Conservation (phyloP, 1,140 invertebrate genomes). For the Zophobas morio region DNA sequence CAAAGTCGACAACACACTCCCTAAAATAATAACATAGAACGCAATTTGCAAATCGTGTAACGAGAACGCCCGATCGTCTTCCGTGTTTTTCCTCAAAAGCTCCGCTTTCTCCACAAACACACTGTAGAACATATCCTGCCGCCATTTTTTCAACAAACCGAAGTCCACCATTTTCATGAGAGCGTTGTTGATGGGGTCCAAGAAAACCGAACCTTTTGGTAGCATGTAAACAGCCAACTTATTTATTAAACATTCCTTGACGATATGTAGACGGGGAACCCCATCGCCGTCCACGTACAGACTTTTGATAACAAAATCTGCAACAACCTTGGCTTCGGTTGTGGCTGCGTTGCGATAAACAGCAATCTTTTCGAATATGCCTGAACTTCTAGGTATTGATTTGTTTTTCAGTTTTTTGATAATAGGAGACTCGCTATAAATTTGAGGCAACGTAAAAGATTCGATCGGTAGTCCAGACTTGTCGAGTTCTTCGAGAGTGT, state of each 20-base stretch:
- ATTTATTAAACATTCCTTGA: constrained; percentile 66
- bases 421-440: too few relatives aligned
- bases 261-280: constrained; percentile 62
- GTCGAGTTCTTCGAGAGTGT: constrained; percentile 46
- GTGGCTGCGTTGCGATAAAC: constrained; percentile 13
- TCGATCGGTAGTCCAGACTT: constrained; percentile 21
- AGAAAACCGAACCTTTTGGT: constrained; percentile 49
- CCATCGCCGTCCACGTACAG: constrained; percentile 33
- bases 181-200: constrained; percentile 43
- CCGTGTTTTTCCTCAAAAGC: not conserved
- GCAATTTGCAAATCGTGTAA: constrained; percentile 41
- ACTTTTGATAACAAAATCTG: constrained; percentile 38
- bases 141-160: constrained; percentile 44
- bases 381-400: too few relatives aligned
- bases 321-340: constrained; percentile 42
- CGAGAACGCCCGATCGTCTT: constrained; percentile 20
- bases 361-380: too few relatives aligned
- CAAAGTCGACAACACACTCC: not conserved
- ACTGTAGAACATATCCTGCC: constrained; percentile 5
- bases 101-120: not conserved
- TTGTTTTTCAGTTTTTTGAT: too few relatives aligned
- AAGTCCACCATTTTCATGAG: constrained; percentile 22
- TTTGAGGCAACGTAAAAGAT: constrained; percentile 12
- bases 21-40: constrained; percentile 27
- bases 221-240: constrained; percentile 61